Base-by-base conservation (phyloP, 1,140 invertebrate genomes). In the Lanistes nyassanus region DNA sequence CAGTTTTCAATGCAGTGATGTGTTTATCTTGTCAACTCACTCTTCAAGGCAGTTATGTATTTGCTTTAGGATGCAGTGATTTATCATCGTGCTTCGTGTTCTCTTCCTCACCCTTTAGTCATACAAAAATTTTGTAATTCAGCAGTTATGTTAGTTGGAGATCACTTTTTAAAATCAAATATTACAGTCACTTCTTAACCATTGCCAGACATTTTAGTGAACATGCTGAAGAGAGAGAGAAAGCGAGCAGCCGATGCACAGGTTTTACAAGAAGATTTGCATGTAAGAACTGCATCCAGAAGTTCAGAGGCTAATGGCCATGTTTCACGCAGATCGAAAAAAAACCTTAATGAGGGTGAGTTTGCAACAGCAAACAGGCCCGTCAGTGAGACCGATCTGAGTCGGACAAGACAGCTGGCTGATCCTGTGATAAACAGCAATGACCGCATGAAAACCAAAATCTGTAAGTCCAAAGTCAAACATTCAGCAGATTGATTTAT, bases 181-280 rank as follows among this genome's bases (percentile, higher is more conserved):
- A n/a, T n/a, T n/a, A n/a, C n/a, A n/a, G n/a, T n/a, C 16, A 64
- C 67, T 79, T 76, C 76, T 85, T 83, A 77, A 80, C 75, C 31
- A 31, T 16, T 4, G 6, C 39, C 34, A 89, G 86, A 89, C 73
- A 89, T 89, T 76, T 79, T 90, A 16, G 88, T 89, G 16, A 85
- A 85, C 69, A 89, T 89, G 88, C 76, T 89, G 51, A 89, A 89
- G 79, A 88, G 88, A 78, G 88, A 89, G 77, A 88, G 88, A 77
- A 85, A 88, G 75, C 67, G 81, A 68, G 84, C 82, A 53, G 65
- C 67, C 1, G 67, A 74, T 31, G 74, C 42, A 2, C 13, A 55
- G 36, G 55, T 47, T 34, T 31, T 53, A 29, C 26, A 29, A 21
- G 39, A 47, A 69, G 53, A 58, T 3, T 7, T 23, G 34, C 26